Evolutionary conservation across 2,888 invertebrate species (phyloP), one percentile per base, ranked within the genome.

Genomic region (Sturmia bella): DNA sequence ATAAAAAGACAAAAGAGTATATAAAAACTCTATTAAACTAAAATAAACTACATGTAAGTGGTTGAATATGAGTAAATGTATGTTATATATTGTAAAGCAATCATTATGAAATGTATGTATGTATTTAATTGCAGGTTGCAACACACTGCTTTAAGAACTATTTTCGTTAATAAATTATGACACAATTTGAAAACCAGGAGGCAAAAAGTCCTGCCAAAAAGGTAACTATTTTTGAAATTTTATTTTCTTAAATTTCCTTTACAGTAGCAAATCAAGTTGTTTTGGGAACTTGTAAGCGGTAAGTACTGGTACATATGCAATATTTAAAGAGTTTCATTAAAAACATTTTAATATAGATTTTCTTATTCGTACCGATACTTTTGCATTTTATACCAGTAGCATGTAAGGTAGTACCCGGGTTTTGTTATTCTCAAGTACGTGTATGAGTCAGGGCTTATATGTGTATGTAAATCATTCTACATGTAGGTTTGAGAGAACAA

Each of bases 91-190:
- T 54, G 63, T 64, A 64, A 32, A 24, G 45, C 63, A 77, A 70
- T 70, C 63, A 70, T 27, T 39, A 57, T 27, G 15, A 48, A 50
- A 61, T 48, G 54, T 45, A 13, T 73, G 45, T 54, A n/a, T 43
- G 43, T 50, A 15, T 9, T 6, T 1, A 32, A n/a, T n/a, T 32
- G 32, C 32, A 6, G 6, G 27, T 32, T 32, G 32, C 32, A 32
- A 32, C 32, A 1, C n/a, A n/a, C n/a, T n/a, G n/a, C n/a, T n/a
- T n/a, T n/a, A n/a, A n/a, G n/a, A n/a, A n/a, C 45, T 48, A 57
- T 57, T 74, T 74, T 24, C 13, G 39, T 37, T 48, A 66, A 57
- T 50, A 41, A 59, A n/a, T 41, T 66, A 74, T 63, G 39, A n/a
- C 24, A n/a, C 21, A 39, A 57, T 56, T 12, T 56, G 15, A 50